A percentile compares a stretch with the other conserved stretches of the same genome.
Evolutionary conservation across 92 coral and sea anemone species (phyloP).

Genomic region (Plumapathes pennacea): DNA sequence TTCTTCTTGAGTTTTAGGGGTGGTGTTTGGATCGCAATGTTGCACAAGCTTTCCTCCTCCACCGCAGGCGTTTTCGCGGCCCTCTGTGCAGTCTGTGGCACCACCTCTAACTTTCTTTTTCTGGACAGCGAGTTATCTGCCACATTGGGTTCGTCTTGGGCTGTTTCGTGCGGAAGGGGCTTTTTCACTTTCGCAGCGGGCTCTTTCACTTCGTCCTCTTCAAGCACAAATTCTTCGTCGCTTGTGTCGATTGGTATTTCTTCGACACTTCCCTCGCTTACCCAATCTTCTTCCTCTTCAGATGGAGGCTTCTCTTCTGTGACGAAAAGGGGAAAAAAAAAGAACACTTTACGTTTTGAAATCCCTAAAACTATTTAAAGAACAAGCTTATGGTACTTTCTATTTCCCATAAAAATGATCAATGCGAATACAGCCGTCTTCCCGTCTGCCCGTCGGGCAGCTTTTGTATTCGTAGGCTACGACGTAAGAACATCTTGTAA

Average conservation of each 20-base stretch:
- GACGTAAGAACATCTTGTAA: too few relatives aligned
- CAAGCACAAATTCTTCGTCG: constrained; percentile 49
- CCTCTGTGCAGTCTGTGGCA: background rate
- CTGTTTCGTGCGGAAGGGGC: background rate
- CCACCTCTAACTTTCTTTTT: constrained; percentile 22
- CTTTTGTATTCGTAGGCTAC: too few relatives aligned
- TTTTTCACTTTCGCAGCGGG: background rate
- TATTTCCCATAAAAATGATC: too few relatives aligned
- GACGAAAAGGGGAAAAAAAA: too few relatives aligned
- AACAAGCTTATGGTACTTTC: too few relatives aligned
- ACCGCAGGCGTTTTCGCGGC: background rate
- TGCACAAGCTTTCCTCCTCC: constrained; percentile 3
- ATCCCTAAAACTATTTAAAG: too few relatives aligned
- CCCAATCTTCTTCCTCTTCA: constrained; percentile 70
- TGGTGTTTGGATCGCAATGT: constrained; percentile 46
- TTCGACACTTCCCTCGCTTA: constrained; percentile 67
- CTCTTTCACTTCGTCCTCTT: constrained; percentile 19
- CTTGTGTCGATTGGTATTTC: constrained; percentile 65
- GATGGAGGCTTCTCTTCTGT: constrained; percentile 38
- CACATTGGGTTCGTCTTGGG: constrained; percentile 18
- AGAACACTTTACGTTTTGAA: too few relatives aligned
- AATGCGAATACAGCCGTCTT: too few relatives aligned
- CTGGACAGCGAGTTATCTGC: constrained; percentile 23
- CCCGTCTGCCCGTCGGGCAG: too few relatives aligned
- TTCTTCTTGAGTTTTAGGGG: constrained; percentile 31